Percentiles rank a stretch among this genome's conserved stretches.
Conservation (phyloP, 2,113 vertebrate species). For the Suricata suricatta region DNA sequence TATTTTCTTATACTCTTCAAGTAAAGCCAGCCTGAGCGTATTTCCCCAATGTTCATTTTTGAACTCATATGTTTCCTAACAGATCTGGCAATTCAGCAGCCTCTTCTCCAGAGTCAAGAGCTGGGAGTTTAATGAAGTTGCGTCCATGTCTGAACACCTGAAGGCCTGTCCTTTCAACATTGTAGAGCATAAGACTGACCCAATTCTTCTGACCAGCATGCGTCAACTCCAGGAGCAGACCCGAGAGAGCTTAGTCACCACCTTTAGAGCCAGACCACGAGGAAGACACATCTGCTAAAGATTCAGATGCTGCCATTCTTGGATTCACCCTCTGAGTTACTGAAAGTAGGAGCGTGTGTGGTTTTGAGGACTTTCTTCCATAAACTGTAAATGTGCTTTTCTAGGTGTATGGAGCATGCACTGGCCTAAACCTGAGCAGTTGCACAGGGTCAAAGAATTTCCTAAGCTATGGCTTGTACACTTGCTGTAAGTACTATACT, state of each 20-base stretch:
- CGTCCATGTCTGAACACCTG: constrained; percentile 92
- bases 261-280: constrained; percentile 82
- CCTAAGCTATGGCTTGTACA: neutral
- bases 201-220: constrained; percentile 88
- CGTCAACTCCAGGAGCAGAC: constrained; percentile 77
- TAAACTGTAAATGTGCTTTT: neutral
- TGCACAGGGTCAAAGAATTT: neutral
- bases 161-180: constrained; percentile 91
- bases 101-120: constrained; percentile 91
- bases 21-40: neutral
- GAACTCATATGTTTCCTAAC: constrained; percentile 27
- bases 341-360: neutral
- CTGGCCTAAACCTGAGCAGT: neutral
- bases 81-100: constrained; percentile 95
- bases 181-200: constrained; percentile 86
- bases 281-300: constrained; percentile 39
- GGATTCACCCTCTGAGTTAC: neutral
- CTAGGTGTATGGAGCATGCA: neutral
- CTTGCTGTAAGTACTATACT: neutral
- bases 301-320: neutral
- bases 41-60: neutral
- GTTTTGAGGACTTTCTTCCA: neutral
- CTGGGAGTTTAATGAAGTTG: constrained; percentile 86
- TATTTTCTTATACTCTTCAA: neutral
- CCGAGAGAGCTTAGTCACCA: constrained; percentile 83